Evolutionary conservation across 2,888 invertebrate species (phyloP).

Genomic region (Apodemia zela): DNA sequence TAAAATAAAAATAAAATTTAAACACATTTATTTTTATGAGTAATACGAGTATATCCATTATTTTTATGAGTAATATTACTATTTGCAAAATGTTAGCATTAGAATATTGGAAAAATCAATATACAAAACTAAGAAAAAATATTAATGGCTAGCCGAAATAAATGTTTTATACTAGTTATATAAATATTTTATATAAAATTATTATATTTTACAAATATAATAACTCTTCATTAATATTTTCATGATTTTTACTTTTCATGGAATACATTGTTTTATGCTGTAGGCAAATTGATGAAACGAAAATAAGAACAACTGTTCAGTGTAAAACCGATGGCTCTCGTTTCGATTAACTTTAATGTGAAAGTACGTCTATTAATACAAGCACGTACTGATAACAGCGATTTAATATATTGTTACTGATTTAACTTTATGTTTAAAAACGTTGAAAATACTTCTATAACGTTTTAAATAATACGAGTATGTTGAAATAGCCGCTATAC

Average conservation of each 20-base stretch:
- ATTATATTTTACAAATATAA: no score
- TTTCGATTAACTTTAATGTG: constrained; percentile 40
- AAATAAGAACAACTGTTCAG: constrained; percentile 36
- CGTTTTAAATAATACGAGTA: neutral
- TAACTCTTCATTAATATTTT: neutral
- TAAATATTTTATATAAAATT: no score
- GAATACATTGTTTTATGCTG: constrained; percentile 6
- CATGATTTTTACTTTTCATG: neutral
- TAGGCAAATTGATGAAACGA: constrained; percentile 24
- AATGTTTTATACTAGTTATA: no score
- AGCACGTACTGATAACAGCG: constrained; percentile 36
- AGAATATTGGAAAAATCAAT: no score
- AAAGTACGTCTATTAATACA: constrained; percentile 39
- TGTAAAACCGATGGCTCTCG: constrained; percentile 37
- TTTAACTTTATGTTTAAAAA: constrained; percentile 22
- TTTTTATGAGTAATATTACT: no score
- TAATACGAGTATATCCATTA: no score
- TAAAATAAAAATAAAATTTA: no score
- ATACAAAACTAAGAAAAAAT: no score
- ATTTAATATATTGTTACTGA: constrained; percentile 34
- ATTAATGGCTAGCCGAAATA: no score
- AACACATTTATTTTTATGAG: no score
- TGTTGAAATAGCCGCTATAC: no score
- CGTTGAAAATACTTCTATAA: constrained; percentile 14
- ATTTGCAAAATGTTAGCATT: no score